Evolutionary conservation across 2,113 vertebrate genomes (phyloP).

Genomic region (Prochilodus magdalenae): DNA sequence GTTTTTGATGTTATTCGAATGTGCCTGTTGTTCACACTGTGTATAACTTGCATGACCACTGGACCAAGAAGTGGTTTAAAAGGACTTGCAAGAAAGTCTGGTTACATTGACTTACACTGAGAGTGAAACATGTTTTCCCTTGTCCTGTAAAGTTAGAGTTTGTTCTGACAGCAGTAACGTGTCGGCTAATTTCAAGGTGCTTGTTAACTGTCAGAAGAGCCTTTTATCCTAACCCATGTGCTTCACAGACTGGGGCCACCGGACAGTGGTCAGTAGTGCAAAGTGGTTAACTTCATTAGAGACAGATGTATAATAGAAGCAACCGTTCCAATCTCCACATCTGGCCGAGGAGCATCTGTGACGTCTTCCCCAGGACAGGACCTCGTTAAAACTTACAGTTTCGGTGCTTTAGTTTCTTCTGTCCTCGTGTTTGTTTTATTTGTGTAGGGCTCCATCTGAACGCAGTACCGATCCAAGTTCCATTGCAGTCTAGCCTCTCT

Average conservation of each 20-base stretch:
- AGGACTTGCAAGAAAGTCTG: no score
- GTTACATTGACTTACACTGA: no score
- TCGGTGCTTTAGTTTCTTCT: conserved; percentile 1
- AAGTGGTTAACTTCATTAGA: background rate
- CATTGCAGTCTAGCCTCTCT: background rate
- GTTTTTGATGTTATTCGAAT: no score
- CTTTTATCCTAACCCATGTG: background rate
- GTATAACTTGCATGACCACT: no score
- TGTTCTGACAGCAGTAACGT: no score
- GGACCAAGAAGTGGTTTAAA: no score
- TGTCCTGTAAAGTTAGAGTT: no score
- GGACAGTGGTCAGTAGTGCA: background rate
- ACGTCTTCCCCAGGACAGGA: conserved; percentile 1
- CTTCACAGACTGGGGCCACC: background rate
- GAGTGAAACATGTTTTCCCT: no score
- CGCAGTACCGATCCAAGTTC: background rate
- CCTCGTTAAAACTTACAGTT: background rate
- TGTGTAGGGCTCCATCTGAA: background rate
- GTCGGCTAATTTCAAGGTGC: background rate
- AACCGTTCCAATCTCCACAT: background rate
- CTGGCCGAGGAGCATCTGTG: background rate
- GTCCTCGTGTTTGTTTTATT: conserved; percentile 41
- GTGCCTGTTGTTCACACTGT: no score
- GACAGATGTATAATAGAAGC: background rate
- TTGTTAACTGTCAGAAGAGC: background rate